Conservation (phyloP, 2,888 invertebrate species). For the Nasonovia ribisnigri region DNA sequence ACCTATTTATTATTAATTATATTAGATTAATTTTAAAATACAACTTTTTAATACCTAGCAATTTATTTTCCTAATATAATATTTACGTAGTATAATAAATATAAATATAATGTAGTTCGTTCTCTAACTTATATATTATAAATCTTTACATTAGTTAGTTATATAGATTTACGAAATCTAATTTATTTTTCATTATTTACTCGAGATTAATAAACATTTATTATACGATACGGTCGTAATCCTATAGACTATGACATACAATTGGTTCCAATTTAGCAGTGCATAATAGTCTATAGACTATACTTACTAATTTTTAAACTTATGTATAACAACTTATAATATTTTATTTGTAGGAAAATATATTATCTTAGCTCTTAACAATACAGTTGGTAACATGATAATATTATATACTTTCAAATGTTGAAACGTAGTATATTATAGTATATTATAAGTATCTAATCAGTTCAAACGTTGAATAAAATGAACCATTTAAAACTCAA, state of each 20-base stretch:
- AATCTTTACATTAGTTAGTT: background rate
- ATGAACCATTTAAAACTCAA: background rate
- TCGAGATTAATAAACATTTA: background rate
- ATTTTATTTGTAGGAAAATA: background rate
- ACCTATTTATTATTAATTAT: background rate
- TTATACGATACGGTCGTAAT: background rate
- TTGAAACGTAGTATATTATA: background rate
- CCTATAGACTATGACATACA: background rate
- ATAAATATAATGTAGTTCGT: background rate
- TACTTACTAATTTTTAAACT: background rate
- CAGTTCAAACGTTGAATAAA: background rate
- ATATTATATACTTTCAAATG: background rate
- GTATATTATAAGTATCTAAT: background rate
- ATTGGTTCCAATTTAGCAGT: background rate
- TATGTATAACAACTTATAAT: background rate
- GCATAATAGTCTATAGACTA: background rate
- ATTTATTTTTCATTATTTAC: background rate
- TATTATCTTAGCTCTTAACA: background rate
- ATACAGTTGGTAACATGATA: background rate
- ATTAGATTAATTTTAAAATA: background rate
- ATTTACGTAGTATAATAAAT: too few species aligned
- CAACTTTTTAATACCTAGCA: background rate
- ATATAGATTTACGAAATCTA: background rate
- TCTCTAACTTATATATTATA: background rate
- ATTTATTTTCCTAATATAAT: background rate